Evolutionary conservation across 2,888 invertebrate species (phyloP).

Genomic region (Clistopyga incitator): DNA sequence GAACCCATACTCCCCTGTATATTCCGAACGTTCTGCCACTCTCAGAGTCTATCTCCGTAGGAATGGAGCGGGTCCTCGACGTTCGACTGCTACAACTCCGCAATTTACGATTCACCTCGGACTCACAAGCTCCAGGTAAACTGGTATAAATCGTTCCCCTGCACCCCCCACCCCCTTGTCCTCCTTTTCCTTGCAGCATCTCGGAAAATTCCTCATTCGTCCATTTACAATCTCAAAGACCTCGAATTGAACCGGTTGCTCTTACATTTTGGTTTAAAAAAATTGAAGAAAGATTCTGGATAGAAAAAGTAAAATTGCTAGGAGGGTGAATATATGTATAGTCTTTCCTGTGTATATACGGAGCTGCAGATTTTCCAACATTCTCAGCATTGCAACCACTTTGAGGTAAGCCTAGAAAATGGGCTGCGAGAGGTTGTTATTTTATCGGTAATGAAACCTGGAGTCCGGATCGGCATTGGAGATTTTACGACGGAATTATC

Average conservation of each 20-base stretch:
- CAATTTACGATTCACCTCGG: conserved; percentile 35
- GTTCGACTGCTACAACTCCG: conserved; percentile 47
- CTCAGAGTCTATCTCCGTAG: conserved; percentile 22
- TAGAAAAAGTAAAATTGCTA: too few relatives aligned
- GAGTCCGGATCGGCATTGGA: conserved; percentile 6
- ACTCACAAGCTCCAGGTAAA: conserved; percentile 22
- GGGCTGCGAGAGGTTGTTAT: conserved; percentile 38
- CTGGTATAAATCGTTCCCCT: conserved; percentile 26
- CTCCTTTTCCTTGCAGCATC: conserved; percentile 2
- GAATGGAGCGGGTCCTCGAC: conserved; percentile 36
- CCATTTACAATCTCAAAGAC: background rate
- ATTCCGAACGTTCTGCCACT: conserved; percentile 46
- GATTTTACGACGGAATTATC: conserved; percentile 30
- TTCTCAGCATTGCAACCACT: conserved; percentile 3
- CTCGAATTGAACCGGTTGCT: background rate
- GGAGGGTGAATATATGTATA: background rate
- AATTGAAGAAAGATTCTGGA: too few relatives aligned
- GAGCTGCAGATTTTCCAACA: background rate
- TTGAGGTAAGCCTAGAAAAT: conserved; percentile 23
- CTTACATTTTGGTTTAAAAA: background rate
- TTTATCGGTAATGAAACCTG: conserved; percentile 46
- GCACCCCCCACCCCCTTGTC: background rate
- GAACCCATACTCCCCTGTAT: conserved; percentile 22
- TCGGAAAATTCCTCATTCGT: background rate
- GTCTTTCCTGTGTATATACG: background rate